Conservation (phyloP, 2,888 invertebrate species). For the Andricus curvator region DNA sequence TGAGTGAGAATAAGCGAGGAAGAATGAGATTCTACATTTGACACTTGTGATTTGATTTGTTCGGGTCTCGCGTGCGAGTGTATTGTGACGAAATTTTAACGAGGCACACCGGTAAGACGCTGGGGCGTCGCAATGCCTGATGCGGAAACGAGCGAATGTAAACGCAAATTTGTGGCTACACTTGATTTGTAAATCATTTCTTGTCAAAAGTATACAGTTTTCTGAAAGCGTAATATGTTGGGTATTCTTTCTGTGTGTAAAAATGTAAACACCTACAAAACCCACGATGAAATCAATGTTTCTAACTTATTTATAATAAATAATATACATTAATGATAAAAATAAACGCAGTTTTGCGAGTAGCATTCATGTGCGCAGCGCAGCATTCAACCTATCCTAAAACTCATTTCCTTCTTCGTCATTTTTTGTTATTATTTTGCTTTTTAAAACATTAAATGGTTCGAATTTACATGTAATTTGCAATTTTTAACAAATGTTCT, state of each 20-base stretch:
- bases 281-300: conserved; percentile 75
- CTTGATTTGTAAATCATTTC: conserved; percentile 81
- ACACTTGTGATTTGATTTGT: conserved; percentile 45
- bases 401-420: neutral
- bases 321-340: conserved; percentile 77
- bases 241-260: conserved; percentile 77
- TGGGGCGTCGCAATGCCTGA: conserved; percentile 51
- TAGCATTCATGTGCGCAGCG: conserved; percentile 56
- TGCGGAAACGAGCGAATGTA: conserved; percentile 60
- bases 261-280: conserved; percentile 77
- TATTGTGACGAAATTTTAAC: conserved; percentile 44
- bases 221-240: conserved; percentile 68
- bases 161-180: conserved; percentile 77
- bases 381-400: conserved; percentile 31
- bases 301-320: conserved; percentile 78
- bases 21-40: conserved; percentile 58
- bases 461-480: no score
- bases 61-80: conserved; percentile 47
- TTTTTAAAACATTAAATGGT: neutral
- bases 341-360: conserved; percentile 72
- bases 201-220: conserved; percentile 80
- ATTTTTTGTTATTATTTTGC: neutral
- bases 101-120: conserved; percentile 35
- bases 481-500: no score
- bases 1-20: conserved; percentile 46